A percentile compares a stretch with the other conserved stretches of the same genome.
phyloP scores from a whole-genome alignment of 2,888 invertebrate genomes.

The Platycheirus rosarum region DNA sequence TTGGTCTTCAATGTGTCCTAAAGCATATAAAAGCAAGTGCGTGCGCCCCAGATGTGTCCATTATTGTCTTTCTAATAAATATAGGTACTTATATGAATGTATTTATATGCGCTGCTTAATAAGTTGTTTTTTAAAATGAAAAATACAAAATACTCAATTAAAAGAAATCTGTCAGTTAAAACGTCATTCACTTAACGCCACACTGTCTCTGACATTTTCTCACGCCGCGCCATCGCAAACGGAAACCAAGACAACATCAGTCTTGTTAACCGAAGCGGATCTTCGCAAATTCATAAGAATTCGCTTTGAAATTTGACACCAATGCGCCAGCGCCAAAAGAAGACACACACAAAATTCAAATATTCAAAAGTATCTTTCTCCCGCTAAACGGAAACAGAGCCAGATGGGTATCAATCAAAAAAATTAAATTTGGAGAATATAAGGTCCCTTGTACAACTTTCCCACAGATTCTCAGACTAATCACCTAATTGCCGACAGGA shows the following conservation, averaged over 20 bases:
- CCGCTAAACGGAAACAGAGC: constrained; percentile 45
- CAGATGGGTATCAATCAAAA: constrained; percentile 21
- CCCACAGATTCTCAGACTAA: constrained; percentile 61
- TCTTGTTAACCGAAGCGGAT: constrained; percentile 41
- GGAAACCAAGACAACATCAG: constrained; percentile 47
- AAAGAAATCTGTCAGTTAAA: not conserved
- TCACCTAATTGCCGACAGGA: constrained; percentile 70
- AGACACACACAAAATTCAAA: constrained; percentile 20
- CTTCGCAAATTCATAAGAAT: constrained; percentile 58
- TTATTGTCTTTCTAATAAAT: no score
- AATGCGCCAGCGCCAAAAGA: constrained; percentile 64
- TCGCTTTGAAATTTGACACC: constrained; percentile 63
- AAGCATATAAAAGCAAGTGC: no score
- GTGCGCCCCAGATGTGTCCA: no score
- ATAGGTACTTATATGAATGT: no score
- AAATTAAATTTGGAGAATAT: no score
- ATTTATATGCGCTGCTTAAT: no score
- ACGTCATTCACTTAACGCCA: constrained; percentile 51
- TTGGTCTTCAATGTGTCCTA: no score
- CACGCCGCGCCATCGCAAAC: constrained; percentile 58
- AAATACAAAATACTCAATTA: no score
- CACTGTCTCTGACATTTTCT: constrained; percentile 39
- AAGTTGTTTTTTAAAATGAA: no score
- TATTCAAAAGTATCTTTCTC: constrained; percentile 53
- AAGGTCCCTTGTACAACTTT: constrained; percentile 14